phyloP scores from a whole-genome alignment of 92 coral and sea anemone species.

The Parazoanthus swiftii region DNA sequence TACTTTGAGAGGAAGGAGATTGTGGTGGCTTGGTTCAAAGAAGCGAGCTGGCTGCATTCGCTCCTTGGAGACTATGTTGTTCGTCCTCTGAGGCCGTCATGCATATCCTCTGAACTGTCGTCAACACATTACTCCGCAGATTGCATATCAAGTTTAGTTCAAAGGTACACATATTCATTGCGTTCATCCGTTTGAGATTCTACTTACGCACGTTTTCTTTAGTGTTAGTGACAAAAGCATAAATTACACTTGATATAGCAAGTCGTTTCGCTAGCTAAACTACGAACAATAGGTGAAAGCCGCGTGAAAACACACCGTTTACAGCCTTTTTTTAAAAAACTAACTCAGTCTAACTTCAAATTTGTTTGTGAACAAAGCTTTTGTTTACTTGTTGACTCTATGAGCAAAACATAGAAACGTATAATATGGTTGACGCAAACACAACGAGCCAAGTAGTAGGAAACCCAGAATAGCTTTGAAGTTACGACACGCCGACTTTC shows the following conservation, averaged over 20 bases:
- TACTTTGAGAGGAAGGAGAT: conserved; percentile 96
- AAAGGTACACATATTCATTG: conserved; percentile 62
- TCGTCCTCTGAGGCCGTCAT: conserved; percentile 88
- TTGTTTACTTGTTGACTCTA: neutral
- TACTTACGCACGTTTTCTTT: neutral
- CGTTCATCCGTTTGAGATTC: neutral
- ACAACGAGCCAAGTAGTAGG: conserved; percentile 3
- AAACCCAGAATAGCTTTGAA: neutral
- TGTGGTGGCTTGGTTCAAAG: conserved; percentile 99
- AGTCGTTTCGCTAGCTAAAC: conserved; percentile 9
- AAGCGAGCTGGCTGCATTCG: conserved; percentile 95
- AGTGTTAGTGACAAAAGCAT: conserved; percentile 5
- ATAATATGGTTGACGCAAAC: neutral
- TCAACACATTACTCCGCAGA: conserved; percentile 88
- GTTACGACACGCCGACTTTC: neutral
- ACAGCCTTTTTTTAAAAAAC: neutral
- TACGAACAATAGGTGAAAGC: neutral
- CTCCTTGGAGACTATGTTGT: conserved; percentile 90
- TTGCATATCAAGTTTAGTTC: conserved; percentile 87
- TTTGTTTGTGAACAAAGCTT: neutral
- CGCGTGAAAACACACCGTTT: neutral
- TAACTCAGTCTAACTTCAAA: neutral
- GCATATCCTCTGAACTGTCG: conserved; percentile 88
- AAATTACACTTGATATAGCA: neutral
- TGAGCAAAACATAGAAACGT: neutral